Evolutionary conservation across 2,797 vertebrate species (phyloP), one percentile per base, ranked within the genome.

Genomic region (Hoplostethus mediterraneus): DNA sequence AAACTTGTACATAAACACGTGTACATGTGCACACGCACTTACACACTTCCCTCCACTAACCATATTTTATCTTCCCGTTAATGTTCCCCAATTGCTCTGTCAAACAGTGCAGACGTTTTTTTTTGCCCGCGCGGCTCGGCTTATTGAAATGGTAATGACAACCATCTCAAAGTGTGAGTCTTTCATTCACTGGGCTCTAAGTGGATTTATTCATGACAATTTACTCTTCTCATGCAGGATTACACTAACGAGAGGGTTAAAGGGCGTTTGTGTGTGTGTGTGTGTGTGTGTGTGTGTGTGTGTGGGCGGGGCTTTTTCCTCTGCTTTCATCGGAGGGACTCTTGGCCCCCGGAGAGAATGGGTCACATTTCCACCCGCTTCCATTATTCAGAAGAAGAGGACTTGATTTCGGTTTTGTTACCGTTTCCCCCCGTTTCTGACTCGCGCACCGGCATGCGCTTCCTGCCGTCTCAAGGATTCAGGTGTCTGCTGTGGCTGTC

Each of bases 131-230:
- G n/a, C n/a, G 77, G 74, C 75, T 49, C 25, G 45, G 45, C 76
- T 90, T 85, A 93, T 94, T 94, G 91, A 94, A 91, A 94, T 94
- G 93, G 90, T 92, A 94, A 95, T 94, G 90, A 71, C 56, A 62
- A 21, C 81, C 81, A 80, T 91, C 85, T 91, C 84, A 78, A 81
- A 93, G 87, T 90, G 82, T 87, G 89, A 89, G 84, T 93, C 91
- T 88, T 89, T 93, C 86, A 93, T 92, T 92, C 84, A 60, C 82
- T 63, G 87, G 87, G 70, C 87, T 87, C 85, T 87, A 88, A 92
- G 91, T 94, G 94, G 92, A 93, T 93, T 93, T 94, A 94, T 93
- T 95, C 91, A 93, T 92, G 87, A 91, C 86, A 90, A 90, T 93
- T 93, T 90, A 86, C 90, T 87, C 80, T 89, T 88, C 90, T 88